These are phyloP conservation scores for Chromoteleia sp. DNA, from an alignment of 2,888 invertebrate genomes.

Conservation along the genomic window DNA sequence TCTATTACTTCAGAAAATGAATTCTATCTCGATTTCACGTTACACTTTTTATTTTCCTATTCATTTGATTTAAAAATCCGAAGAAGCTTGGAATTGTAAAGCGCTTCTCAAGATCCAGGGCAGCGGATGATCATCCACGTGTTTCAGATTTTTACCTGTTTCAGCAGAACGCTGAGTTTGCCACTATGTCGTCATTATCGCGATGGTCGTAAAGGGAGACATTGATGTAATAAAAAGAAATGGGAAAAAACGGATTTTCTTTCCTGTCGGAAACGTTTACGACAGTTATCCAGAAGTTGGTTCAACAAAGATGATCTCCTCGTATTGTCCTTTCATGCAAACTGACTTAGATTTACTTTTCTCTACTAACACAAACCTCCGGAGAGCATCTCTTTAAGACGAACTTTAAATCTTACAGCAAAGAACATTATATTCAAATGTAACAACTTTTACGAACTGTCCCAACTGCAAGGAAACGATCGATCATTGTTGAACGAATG, in stretches of 20 bases:
- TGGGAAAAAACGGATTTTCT: slow-evolving; percentile 43
- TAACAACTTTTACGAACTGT: slow-evolving; percentile 30
- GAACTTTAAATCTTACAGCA: slow-evolving; percentile 33
- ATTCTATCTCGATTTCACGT: neutral
- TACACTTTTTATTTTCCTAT: neutral
- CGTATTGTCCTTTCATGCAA: slow-evolving; percentile 53
- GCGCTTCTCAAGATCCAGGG: slow-evolving; percentile 13
- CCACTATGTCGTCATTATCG: slow-evolving; percentile 40
- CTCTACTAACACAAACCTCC: slow-evolving; percentile 32
- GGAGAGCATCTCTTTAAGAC: slow-evolving; percentile 30
- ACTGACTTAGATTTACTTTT: slow-evolving; percentile 55
- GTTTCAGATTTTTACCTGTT: slow-evolving; percentile 42
- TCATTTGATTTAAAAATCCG: neutral
- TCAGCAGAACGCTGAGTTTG: slow-evolving; percentile 45
- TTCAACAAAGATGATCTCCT: slow-evolving; percentile 74
- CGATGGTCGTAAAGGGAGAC: slow-evolving; percentile 51
- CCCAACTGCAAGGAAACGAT: slow-evolving; percentile 14
- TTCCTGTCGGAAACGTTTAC: slow-evolving; percentile 47
- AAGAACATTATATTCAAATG: slow-evolving; percentile 46
- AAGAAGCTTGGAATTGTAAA: slow-evolving; percentile 26
- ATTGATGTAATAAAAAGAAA: slow-evolving; percentile 46
- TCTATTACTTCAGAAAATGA: neutral
- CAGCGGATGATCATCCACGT: slow-evolving; percentile 33
- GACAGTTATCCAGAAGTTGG: slow-evolving; percentile 72
- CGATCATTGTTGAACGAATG: slow-evolving; percentile 8